Percentiles rank a stretch among this genome's conserved stretches.
phyloP scores from a whole-genome alignment of 2,888 invertebrate genomes.

The Melinopterus prodromus region DNA sequence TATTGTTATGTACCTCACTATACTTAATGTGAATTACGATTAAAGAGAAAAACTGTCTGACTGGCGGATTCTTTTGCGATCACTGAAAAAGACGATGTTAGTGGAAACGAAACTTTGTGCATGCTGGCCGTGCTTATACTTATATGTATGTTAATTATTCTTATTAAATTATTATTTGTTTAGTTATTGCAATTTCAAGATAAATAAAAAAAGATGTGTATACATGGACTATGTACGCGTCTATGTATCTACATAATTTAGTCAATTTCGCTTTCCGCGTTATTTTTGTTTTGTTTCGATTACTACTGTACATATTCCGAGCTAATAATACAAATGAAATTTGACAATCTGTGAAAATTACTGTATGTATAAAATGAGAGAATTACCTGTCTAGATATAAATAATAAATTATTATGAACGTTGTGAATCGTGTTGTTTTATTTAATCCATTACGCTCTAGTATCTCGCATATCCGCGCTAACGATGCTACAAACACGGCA shows the following conservation, averaged over 20 bases:
- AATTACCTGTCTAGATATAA: neutral
- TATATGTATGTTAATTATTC: constrained; percentile 44
- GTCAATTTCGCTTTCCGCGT: neutral
- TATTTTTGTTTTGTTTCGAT: neutral
- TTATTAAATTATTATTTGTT: constrained; percentile 51
- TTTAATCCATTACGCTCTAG: neutral
- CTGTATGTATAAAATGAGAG: neutral
- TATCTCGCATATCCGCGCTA: too few relatives aligned
- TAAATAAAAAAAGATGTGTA: constrained; percentile 40
- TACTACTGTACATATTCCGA: constrained; percentile 4
- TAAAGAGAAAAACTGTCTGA: constrained; percentile 24
- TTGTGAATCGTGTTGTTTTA: neutral
- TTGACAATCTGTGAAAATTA: constrained; percentile 4
- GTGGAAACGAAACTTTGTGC: constrained; percentile 42
- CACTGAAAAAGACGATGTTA: constrained; percentile 8
- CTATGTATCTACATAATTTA: constrained; percentile 5
- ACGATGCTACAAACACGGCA: too few relatives aligned
- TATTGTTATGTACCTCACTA: constrained; percentile 48
- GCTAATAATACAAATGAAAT: neutral
- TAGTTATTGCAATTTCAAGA: constrained; percentile 46
- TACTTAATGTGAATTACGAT: constrained; percentile 44
- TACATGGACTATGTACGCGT: constrained; percentile 19
- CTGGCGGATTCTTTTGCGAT: constrained; percentile 5
- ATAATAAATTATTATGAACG: neutral
- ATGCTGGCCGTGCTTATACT: constrained; percentile 57